Evolutionary conservation across 2,113 vertebrate species (phyloP), one percentile per base, ranked within the genome.

Genomic region (Amphilophus citrinellus): DNA sequence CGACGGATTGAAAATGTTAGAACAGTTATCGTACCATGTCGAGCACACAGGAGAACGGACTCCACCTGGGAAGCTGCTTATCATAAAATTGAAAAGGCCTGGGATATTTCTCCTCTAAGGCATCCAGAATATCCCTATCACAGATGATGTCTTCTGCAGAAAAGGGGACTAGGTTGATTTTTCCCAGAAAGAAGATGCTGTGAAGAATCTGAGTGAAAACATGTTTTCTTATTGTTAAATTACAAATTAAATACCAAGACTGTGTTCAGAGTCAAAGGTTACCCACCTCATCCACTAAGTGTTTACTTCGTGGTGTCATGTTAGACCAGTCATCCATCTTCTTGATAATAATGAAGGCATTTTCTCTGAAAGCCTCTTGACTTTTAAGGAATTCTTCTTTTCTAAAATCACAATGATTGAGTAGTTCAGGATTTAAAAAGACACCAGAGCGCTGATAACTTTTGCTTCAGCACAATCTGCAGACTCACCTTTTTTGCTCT

Each of bases 21-120:
- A 66, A 44, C 14, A 1, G n/a, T 30, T 6, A 24, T 44, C 75
- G 75, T 63, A 87, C 85, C 80, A 75, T 75, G 50, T 87, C 65
- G 17, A 83, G 50, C 11, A 87, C 80, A 65, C 80, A 82, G 58
- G 85, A 87, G 27, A 87, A 79, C 0, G 85, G 85, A 50, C 80
- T 83, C 47, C 80, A 24, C 8, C n/a, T 71, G 27, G 85, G 85
- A 47, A 87, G 44, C 0, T 83, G 20, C 27, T 20, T 15, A 9
- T 2, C 1, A 22, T 63, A 82, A 3, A 7, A 30, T 0, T 18
- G 0, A 24, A 86, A 78, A 47, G 80, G 75, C 20, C 10, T 3
- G 6, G 42, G 32, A 15, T 22, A 63, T 15, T 14, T 56, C 3
- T 13, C 0, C 18, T 0, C 0, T 30, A 86, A 47, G 3, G 0